Conservation (phyloP, 1,140 invertebrate genomes). For the Acromyrmex echinatior region DNA sequence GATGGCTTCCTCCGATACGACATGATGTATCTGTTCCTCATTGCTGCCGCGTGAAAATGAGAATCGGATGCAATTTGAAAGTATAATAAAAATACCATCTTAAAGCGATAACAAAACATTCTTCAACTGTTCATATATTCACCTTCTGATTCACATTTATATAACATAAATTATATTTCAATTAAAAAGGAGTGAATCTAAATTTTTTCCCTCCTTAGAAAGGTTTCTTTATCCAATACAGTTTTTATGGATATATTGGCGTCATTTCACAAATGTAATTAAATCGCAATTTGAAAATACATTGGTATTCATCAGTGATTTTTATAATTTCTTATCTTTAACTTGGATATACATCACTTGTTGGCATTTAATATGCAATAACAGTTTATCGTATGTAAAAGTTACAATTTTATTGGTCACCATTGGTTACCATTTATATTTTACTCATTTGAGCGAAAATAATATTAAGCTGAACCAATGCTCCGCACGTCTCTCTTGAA, state of each 20-base stretch:
- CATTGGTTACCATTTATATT: not conserved
- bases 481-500: not conserved
- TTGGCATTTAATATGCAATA: not conserved
- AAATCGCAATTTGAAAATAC: not conserved
- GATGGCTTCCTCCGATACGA: conserved; percentile 74
- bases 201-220: not conserved
- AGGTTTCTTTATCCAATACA: not conserved
- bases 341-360: not conserved
- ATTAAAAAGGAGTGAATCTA: conserved; percentile 28
- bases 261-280: not conserved
- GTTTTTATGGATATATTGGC: too few relatives aligned
- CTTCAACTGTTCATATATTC: conserved; percentile 52
- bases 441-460: not conserved
- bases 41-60: conserved; percentile 61
- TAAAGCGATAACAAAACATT: conserved; percentile 57
- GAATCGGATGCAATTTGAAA: conserved; percentile 72
- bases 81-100: conserved; percentile 60
- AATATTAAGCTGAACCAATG: not conserved
- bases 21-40: conserved; percentile 75
- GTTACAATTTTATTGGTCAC: not conserved
- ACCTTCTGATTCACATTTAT: conserved; percentile 19
- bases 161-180: not conserved
- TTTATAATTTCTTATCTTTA: not conserved
- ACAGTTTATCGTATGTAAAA: not conserved
- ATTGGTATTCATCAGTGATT: not conserved